Evolutionary conservation across 2,797 vertebrate species (phyloP), one percentile per base, ranked within the genome.

Genomic region (Acropternis orthonyx): DNA sequence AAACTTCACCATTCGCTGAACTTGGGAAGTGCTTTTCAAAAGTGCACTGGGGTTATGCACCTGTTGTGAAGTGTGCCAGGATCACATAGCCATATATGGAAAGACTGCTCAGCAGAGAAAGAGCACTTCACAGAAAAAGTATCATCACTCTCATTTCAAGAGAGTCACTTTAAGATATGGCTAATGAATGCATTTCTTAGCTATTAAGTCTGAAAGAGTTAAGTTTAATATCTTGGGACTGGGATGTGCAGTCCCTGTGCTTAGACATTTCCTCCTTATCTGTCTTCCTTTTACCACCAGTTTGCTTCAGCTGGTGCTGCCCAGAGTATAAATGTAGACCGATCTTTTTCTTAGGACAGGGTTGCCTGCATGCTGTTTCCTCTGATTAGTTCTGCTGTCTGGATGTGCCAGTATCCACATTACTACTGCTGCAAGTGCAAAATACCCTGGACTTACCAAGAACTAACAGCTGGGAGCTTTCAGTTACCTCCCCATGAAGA

Each of bases 401-500:
- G 32, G 30, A 21, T 61, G 32, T 75, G 41, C 30, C 69, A 79
- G 32, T 34, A 59, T 37, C 23, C 20, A 46, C 27, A 21, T 41
- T 81, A 32, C 12, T 49, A 12, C 9, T 46, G 51, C 16, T 61
- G 36, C 15, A 68, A 27, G 10, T 61, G 30, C 27, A 37, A 69
- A 69, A 88, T 52, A 71, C 8, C 24, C 61, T 28, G 32, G 22
- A 68, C 91, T 97, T 97, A 98, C 98, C 98, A 86, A 98, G 96
- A 78, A 98, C 61, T 37, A 97, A 58, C 26, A 98, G 96, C 52
- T 97, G 96, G 3, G 97, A 98, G 62, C 88, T 97, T 96, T 98
- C 98, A 6, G 96, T 98, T 77, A 98, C 95, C 62, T 98, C 97
- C 18, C 98, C 98, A 1, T 88, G 98, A 79, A 97, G 76, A 92